Percentiles rank a stretch among this genome's conserved stretches.
Conservation (phyloP, 2,888 invertebrate species). For the Malthinus flaveolus region DNA sequence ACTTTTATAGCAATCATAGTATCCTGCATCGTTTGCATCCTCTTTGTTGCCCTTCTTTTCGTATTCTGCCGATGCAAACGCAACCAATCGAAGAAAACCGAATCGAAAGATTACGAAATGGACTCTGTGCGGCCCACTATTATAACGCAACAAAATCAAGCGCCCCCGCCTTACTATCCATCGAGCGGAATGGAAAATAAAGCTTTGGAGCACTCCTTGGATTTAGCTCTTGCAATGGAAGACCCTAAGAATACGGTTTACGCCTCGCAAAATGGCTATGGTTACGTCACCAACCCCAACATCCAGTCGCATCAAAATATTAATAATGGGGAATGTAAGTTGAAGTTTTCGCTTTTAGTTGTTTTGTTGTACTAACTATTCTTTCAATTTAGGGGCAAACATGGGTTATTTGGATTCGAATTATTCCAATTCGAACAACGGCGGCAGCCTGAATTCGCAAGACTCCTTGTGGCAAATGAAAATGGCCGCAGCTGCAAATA, state of each 20-base stretch:
- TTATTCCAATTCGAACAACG: conserved; percentile 91
- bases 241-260: conserved; percentile 86
- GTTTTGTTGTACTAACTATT: neutral
- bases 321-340: conserved; percentile 81
- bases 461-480: conserved; percentile 95
- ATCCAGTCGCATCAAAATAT: conserved; percentile 70
- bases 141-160: conserved; percentile 83
- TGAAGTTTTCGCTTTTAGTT: neutral
- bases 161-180: conserved; percentile 90
- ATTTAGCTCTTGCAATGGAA: conserved; percentile 79
- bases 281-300: conserved; percentile 73
- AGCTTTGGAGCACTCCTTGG: conserved; percentile 87
- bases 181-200: conserved; percentile 88
- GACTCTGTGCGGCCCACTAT: conserved; percentile 83
- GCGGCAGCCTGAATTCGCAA: conserved; percentile 93
- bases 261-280: conserved; percentile 82
- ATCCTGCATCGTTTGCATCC: conserved; percentile 77
- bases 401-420: conserved; percentile 91
- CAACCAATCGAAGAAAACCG: conserved; percentile 79
- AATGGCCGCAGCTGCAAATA: conserved; percentile 76
- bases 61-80: conserved; percentile 86
- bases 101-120: conserved; percentile 89
- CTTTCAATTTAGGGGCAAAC: conserved; percentile 69
- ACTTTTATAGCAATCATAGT: conserved; percentile 79
- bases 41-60: conserved; percentile 74